phyloP scores from a whole-genome alignment of 1,140 invertebrate genomes.

The Drosophila rhopaloa region DNA sequence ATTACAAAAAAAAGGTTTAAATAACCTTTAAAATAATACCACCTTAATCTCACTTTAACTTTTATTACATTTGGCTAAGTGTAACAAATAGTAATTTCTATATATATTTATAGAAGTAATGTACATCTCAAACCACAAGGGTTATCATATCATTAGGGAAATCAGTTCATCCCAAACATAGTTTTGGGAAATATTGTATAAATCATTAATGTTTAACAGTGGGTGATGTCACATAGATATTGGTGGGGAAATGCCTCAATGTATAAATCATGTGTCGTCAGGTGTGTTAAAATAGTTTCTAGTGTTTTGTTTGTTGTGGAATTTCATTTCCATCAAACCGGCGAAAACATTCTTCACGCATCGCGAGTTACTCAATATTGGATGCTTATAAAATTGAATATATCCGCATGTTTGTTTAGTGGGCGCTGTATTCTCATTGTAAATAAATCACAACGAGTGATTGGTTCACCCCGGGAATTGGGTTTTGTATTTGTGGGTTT shows the following conservation, averaged over 20 bases:
- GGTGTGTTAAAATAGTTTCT: constrained; percentile 81
- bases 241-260: constrained; percentile 19
- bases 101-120: not conserved
- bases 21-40: no score
- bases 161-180: constrained; percentile 17
- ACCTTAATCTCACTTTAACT: not conserved
- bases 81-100: not conserved
- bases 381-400: constrained; percentile 33
- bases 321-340: constrained; percentile 33
- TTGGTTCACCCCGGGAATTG: constrained; percentile 10
- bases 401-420: constrained; percentile 21
- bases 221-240: constrained; percentile 23
- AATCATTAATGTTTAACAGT: constrained; percentile 28
- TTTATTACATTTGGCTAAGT: not conserved
- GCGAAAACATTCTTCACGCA: constrained; percentile 27
- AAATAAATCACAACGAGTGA: constrained; percentile 21
- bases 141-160: constrained; percentile 2
- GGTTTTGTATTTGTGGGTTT: constrained; percentile 10
- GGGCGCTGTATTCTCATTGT: constrained; percentile 9
- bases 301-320: constrained; percentile 63
- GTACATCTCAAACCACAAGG: not conserved
- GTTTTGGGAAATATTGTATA: constrained; percentile 10
- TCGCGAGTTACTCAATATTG: constrained; percentile 43
- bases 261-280: constrained; percentile 65
- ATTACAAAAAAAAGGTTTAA: no score